Evolutionary conservation across 2,113 vertebrate genomes (phyloP).

Genomic region (Trematomus loennbergii): DNA sequence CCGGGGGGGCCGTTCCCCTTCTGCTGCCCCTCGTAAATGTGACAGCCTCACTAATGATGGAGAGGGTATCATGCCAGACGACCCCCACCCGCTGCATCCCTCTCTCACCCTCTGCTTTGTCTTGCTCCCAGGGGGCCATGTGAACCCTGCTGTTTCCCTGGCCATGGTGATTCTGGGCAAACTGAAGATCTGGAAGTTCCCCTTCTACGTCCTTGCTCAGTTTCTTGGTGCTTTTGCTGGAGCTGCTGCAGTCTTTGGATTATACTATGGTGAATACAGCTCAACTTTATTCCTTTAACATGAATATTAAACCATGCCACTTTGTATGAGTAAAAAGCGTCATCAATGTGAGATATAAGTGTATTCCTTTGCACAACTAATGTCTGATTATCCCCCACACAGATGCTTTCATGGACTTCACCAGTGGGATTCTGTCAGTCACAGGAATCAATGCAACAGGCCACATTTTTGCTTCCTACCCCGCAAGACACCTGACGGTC

Average conservation of each 20-base stretch:
- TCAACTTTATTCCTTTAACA: neutral
- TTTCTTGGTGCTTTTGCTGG: slow-evolving; percentile 92
- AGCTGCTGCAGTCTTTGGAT: slow-evolving; percentile 91
- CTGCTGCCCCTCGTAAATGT: slow-evolving; percentile 64
- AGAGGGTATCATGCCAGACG: slow-evolving; percentile 47
- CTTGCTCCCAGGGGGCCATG: slow-evolving; percentile 88
- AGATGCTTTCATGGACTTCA: slow-evolving; percentile 94
- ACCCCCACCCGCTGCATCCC: slow-evolving; percentile 32
- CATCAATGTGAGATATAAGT: too few species aligned
- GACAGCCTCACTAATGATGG: slow-evolving; percentile 48
- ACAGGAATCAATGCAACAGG: slow-evolving; percentile 94
- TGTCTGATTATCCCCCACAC: slow-evolving; percentile 42
- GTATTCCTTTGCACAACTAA: neutral
- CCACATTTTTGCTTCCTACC: slow-evolving; percentile 96
- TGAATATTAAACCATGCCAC: neutral
- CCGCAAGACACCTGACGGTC: slow-evolving; percentile 89
- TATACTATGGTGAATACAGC: slow-evolving; percentile 90
- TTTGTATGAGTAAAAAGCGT: neutral
- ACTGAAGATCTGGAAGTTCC: slow-evolving; percentile 93
- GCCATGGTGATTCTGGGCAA: slow-evolving; percentile 93
- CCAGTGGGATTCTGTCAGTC: slow-evolving; percentile 88
- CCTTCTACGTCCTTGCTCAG: slow-evolving; percentile 92
- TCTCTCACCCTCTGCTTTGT: slow-evolving; percentile 55
- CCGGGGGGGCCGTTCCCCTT: slow-evolving; percentile 55
- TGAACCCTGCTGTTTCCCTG: slow-evolving; percentile 95